Base-by-base conservation (phyloP, 2,888 invertebrate species). In the Cosmia pyralina region DNA sequence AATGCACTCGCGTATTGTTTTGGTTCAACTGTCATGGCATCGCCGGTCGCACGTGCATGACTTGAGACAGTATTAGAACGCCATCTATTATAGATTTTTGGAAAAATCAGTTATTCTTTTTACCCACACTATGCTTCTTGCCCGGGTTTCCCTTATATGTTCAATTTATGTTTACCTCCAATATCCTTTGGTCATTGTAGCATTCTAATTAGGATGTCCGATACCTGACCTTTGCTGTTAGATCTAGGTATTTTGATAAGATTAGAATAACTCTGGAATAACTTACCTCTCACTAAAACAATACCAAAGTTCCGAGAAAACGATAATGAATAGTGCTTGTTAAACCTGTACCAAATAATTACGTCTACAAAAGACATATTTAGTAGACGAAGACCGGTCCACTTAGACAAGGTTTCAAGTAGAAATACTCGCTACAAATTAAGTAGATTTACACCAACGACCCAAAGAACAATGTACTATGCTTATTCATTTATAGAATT, bases 381-480 rank as follows among this genome's bases (percentile, higher is more conserved):
- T 66, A 66, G 64, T 79, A 70, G 46, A 75, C 48, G 41, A 71
- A 79, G 68, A 69, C 67, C 50, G 6, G 64, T 59, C 58, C 58
- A 69, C 67, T 76, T 77, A 75, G 69, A 77, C 74, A 53, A 77
- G 68, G 66, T 73, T 64, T 84, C 66, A 70, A 84, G 76, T 68
- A 67, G 66, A 81, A 83, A 71, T 73, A 72, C 82, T 84, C 62
- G 63, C 77, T 71, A 77, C 84, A 84, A 83, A 81, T 78, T 82
- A 78, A 81, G 71, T 76, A 68, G 71, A 81, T 84, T 84, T 84
- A 76, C 68, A 66, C 64, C 63, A 46, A 50, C 71, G 59, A 69
- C 72, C 69, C 69, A 71, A 77, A 53, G n/a, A 81, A 81, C 66
- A 72, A 75, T 76, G 76, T 76, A 72, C 34, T 59, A n/a, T 28